A percentile compares a stretch with the other conserved stretches of the same genome.
These are phyloP conservation scores for Mobula hypostoma DNA, from an alignment of 2,113 vertebrate species.

Conservation along the genomic window DNA sequence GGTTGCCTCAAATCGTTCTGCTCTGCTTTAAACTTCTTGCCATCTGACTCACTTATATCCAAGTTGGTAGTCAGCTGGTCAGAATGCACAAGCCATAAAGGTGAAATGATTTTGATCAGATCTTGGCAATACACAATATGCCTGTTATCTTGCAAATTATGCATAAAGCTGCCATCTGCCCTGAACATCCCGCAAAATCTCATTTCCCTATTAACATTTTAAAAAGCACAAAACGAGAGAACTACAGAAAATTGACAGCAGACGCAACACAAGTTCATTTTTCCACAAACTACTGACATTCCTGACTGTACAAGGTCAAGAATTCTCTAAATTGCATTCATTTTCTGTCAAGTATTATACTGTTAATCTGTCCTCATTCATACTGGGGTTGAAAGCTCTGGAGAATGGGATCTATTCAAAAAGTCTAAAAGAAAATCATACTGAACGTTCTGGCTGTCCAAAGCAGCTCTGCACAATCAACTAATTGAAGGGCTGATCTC, in stretches of 20 bases:
- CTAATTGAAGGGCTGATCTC: not conserved
- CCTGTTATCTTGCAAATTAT: constrained; percentile 54
- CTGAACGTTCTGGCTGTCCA: not conserved
- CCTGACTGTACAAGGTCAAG: not conserved
- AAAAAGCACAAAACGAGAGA: not conserved
- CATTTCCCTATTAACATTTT: too few species aligned
- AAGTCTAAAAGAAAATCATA: not conserved
- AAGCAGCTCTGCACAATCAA: not conserved
- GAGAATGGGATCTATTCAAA: not conserved
- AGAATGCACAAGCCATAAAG: constrained; percentile 48
- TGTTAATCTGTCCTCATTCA: not conserved
- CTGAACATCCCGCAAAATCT: not conserved
- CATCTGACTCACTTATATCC: not conserved
- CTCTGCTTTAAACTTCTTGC: not conserved
- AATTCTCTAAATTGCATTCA: not conserved
- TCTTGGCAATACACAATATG: constrained; percentile 50
- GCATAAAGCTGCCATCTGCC: constrained; percentile 54
- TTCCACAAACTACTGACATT: too few species aligned
- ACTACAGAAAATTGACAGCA: not conserved
- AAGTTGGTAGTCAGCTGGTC: not conserved
- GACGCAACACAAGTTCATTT: not conserved
- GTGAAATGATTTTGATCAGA: constrained; percentile 46
- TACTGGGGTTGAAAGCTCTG: not conserved
- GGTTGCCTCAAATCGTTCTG: not conserved
- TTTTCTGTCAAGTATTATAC: too few species aligned